A percentile compares a stretch with the other conserved stretches of the same genome.
Evolutionary conservation across 2,797 vertebrate species (phyloP).

Genomic region (Clarias pachynema): DNA sequence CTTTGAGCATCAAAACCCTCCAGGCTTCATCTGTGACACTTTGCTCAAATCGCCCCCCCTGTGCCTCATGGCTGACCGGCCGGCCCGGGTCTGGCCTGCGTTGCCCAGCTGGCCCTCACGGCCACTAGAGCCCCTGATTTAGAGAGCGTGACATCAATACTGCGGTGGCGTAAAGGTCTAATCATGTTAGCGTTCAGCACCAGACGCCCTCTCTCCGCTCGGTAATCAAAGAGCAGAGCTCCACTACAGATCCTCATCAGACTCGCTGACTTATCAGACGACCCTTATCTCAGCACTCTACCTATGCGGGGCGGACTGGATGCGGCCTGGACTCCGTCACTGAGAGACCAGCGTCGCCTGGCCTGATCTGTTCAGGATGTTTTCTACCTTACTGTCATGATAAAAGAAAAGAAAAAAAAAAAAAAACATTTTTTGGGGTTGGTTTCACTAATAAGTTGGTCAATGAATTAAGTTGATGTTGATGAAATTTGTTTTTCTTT

Average conservation of each 20-base stretch:
- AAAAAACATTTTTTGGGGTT: too few species aligned
- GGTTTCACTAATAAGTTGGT: background rate
- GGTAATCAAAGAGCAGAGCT: conserved; percentile 70
- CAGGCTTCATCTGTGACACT: conserved; percentile 66
- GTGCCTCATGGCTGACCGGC: conserved; percentile 72
- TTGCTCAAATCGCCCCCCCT: conserved; percentile 57
- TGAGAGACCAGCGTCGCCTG: conserved; percentile 14
- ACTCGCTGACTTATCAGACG: conserved; percentile 36
- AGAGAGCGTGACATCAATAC: conserved; percentile 78
- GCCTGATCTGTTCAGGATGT: background rate
- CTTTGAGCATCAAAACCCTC: conserved; percentile 51
- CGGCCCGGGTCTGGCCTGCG: conserved; percentile 73
- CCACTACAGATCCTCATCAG: conserved; percentile 53
- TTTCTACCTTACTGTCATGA: background rate
- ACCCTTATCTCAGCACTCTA: conserved; percentile 55
- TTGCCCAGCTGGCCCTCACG: conserved; percentile 79
- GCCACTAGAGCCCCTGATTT: conserved; percentile 78
- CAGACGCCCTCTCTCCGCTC: conserved; percentile 60
- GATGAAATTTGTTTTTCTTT: too few species aligned
- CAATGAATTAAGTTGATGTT: background rate
- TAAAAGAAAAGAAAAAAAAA: background rate
- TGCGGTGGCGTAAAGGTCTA: conserved; percentile 80
- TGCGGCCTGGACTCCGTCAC: conserved; percentile 50
- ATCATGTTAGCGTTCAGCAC: conserved; percentile 68
- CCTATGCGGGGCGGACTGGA: conserved; percentile 32